phyloP scores from a whole-genome alignment of 64 coral and sea anemone genomes.

The Exaiptasia diaphana region DNA sequence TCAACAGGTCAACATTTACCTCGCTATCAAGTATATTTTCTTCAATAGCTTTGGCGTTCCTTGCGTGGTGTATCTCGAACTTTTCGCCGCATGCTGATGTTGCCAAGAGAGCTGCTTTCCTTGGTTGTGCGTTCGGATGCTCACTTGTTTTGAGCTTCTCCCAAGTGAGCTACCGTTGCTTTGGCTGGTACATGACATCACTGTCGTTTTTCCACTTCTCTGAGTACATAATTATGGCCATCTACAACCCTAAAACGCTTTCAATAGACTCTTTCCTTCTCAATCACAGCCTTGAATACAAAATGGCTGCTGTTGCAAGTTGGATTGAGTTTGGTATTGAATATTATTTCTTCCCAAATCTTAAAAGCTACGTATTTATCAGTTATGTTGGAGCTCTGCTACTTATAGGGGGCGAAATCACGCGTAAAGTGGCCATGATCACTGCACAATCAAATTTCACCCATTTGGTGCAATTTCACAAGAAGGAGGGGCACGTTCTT shows the following conservation, averaged over 20 bases:
- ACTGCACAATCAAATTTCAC: slow-evolving; percentile 93
- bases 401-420: slow-evolving; percentile 73
- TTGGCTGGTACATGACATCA: slow-evolving; percentile 85
- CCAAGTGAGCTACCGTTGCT: slow-evolving; percentile 36
- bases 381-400: slow-evolving; percentile 50
- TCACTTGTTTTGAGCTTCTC: slow-evolving; percentile 55
- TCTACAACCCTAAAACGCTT: slow-evolving; percentile 69
- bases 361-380: slow-evolving; percentile 62
- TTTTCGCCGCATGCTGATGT: slow-evolving; percentile 57
- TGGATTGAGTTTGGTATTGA: slow-evolving; percentile 91
- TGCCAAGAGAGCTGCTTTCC: slow-evolving; percentile 55
- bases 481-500: slow-evolving; percentile 68
- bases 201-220: slow-evolving; percentile 92
- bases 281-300: slow-evolving; percentile 86
- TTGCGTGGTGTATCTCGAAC: slow-evolving; percentile 29
- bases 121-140: slow-evolving; percentile 62
- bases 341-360: slow-evolving; percentile 63
- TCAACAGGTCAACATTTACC: background rate
- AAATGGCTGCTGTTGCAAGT: slow-evolving; percentile 83
- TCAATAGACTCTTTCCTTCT: slow-evolving; percentile 85
- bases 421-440: slow-evolving; percentile 86
- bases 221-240: slow-evolving; percentile 89
- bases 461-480: slow-evolving; percentile 72
- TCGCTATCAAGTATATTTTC: background rate
- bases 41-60: background rate